These are phyloP conservation scores for Papilio elwesi DNA, from an alignment of 2,888 invertebrate genomes.

Conservation along the genomic window DNA sequence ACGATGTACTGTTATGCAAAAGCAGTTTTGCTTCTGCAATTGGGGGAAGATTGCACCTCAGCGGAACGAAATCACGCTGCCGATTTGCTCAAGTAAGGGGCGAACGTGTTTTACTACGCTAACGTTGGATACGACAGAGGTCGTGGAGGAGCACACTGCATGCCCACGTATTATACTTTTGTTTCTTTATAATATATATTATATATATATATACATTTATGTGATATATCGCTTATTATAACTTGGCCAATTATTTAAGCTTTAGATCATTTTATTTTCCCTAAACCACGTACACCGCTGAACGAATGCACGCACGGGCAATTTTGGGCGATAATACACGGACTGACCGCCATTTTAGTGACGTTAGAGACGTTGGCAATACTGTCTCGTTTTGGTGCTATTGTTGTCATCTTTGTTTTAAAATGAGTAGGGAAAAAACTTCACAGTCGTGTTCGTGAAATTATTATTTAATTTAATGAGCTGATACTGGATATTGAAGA, in stretches of 20 bases:
- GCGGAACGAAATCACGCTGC: slow-evolving; percentile 84
- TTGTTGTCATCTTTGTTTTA: too few species aligned
- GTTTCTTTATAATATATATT: not conserved
- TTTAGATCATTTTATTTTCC: not conserved
- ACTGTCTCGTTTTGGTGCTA: too few species aligned
- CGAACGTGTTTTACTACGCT: not conserved
- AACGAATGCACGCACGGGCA: not conserved
- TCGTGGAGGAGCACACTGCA: not conserved
- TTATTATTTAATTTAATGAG: too few species aligned
- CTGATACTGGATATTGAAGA: too few species aligned
- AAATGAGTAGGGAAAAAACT: too few species aligned
- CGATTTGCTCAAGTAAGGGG: slow-evolving; percentile 87
- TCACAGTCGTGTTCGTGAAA: too few species aligned
- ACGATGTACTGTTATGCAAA: slow-evolving; percentile 96
- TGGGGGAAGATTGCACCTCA: slow-evolving; percentile 71
- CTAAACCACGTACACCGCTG: not conserved
- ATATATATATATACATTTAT: too few species aligned
- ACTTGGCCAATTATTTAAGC: not conserved
- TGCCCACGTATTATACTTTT: not conserved
- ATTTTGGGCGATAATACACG: not conserved
- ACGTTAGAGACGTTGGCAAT: too few species aligned
- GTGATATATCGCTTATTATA: too few species aligned
- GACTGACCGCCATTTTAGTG: not conserved
- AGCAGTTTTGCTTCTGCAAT: slow-evolving; percentile 92
- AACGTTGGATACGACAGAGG: not conserved